Evolutionary conservation across 2,113 vertebrate species (phyloP).

Genomic region (Gulo gulo): DNA sequence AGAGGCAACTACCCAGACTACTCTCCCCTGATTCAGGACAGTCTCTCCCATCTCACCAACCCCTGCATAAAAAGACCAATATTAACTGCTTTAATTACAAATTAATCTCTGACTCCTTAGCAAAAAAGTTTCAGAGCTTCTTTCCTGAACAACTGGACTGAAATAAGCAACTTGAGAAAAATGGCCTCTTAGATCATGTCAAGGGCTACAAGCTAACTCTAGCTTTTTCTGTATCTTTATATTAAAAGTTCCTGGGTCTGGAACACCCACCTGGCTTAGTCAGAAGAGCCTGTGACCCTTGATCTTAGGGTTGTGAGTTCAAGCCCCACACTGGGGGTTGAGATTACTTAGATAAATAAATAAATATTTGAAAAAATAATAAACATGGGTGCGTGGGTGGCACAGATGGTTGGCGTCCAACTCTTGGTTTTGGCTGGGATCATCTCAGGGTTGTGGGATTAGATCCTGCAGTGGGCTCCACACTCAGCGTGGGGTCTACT

Average conservation of each 20-base stretch:
- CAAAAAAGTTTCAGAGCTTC: neutral
- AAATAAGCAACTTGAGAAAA: neutral
- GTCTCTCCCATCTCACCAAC: neutral
- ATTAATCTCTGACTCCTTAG: conserved; percentile 19
- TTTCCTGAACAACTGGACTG: neutral
- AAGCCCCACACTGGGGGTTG: neutral
- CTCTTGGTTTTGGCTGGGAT: neutral
- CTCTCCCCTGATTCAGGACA: neutral
- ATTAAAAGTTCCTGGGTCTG: neutral
- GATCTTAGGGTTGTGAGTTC: neutral
- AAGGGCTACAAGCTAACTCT: neutral
- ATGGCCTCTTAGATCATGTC: neutral
- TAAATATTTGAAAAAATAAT: neutral
- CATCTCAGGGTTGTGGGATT: neutral
- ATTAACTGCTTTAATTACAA: conserved; percentile 38
- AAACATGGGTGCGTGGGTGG: neutral
- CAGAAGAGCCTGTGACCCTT: neutral
- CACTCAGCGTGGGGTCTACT: neutral
- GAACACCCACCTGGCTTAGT: neutral
- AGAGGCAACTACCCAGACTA: neutral
- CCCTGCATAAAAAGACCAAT: neutral
- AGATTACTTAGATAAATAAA: neutral
- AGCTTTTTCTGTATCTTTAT: neutral
- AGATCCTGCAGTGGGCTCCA: neutral
- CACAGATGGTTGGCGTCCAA: neutral